Evolutionary conservation across 2,888 invertebrate genomes (phyloP), one percentile per base, ranked within the genome.

Genomic region (Drosophila koepferae): DNA sequence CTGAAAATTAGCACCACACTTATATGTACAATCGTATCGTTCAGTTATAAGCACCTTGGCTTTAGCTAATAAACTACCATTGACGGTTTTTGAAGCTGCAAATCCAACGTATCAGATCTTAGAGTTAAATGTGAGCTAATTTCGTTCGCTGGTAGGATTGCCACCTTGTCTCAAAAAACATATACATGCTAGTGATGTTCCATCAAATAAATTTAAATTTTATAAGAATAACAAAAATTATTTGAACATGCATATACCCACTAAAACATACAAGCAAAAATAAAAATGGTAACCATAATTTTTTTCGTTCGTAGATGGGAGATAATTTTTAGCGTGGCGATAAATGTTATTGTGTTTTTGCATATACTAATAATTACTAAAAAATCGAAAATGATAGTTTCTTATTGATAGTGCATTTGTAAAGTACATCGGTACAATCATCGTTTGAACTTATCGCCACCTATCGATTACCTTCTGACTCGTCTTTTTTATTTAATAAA

Each of bases 391-490:
- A n/a, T 34, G 10, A n/a, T n/a, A n/a, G n/a, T n/a, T 1, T 49
- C 2, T n/a, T 31, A n/a, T 49, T 28, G 31, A 6, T n/a, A 16
- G n/a, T 1, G 5, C 2, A 49, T n/a, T 2, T 31, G 16, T 4
- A 31, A n/a, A 16, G 0, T 9, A 12, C 18, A 51, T 18, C 18
- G 51, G 9, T 7, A 49, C 9, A 49, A 49, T 18, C 49, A 51
- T 34, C 34, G 31, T 12, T 3, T 51, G 18, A 2, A 31, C 9
- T 5, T 54, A 54, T 54, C 38, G 40, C 38, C n/a, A 38, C 5
- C n/a, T 59, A 76, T 59, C 74, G 74, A 74, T 75, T 62, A 41
- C 49, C 44, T 38, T 46, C 49, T 38, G 56, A 28, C 67, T 59
- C 41, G n/a, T 38, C 46, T 54, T 61, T 64, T 65, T 63, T 62